Base-by-base conservation (phyloP, 2,888 invertebrate species). In the Pardosa pseudoannulata region DNA sequence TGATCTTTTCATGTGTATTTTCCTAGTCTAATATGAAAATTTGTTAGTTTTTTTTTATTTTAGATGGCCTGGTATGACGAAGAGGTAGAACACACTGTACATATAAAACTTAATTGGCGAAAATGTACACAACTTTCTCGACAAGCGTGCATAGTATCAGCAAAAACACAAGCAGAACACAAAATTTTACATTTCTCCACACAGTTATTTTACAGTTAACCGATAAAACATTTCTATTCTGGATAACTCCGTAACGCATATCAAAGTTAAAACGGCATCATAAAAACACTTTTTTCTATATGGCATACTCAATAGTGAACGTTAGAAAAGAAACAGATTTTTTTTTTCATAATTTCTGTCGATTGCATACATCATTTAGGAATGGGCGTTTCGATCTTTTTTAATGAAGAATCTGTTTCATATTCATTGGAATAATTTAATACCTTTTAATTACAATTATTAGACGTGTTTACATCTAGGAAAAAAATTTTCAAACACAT, bases 241-340 rank as follows among this genome's bases (percentile, higher is more conserved):
- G 2, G 16, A 46, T 16, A 46, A 9, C n/a, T 46, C 16, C 46
- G 2, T 16, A 46, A 46, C 46, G 46, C 46, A 46, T 36, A 36
- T 36, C 36, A 36, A 36, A 36, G 9, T 6, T 46, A 16, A 11
- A 46, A 46, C 16, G 46, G 16, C 16, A 16, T 13, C 46, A 46
- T 46, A 46, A 36, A 36, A 46, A 46, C 19, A n/a, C n/a, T n/a
- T n/a, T 23, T 36, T 56, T 56, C 56, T 56, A 23, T 56, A 56
- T 23, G 23, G 19, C 56, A 23, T 56, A 23, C 11, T 6, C 5
- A 56, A 56, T 56, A 23, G 56, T 56, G 56, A 56, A 56, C 3
- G 19, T 1, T 56, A 23, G 56, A 56, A 56, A 56, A 11, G 23
- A 56, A 56, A n/a, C n/a, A n/a, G n/a, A n/a, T n/a, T n/a, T n/a